Evolutionary conservation across 2,888 invertebrate species (phyloP), one percentile per base, ranked within the genome.

Genomic region (Strigamia transsilvanica): DNA sequence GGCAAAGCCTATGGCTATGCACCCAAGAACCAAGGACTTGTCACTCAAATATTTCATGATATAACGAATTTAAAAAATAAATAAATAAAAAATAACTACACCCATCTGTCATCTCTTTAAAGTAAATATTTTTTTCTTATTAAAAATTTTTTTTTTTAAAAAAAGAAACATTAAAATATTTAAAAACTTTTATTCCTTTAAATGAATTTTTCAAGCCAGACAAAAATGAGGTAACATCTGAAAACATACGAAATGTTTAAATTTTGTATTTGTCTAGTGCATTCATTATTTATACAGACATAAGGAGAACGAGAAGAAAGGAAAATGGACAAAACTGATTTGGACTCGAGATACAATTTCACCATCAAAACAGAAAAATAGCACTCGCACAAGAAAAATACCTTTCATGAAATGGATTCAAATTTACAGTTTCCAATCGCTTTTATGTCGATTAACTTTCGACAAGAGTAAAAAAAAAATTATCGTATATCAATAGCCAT

Each of bases 401-500:
- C n/a, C n/a, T n/a, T 61, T 61, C 61, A 61, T 61, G 21, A 61
- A 61, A 61, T 15, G 15, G 15, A 46, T 51, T 23, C 66, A 66
- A 66, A 66, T 66, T 66, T 15, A 7, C 27, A 66, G 23, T 15
- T 66, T 23, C 66, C 66, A 66, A 66, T 66, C 66, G 66, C 66
- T 4, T 66, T 42, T 27, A 23, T 13, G 66, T 66, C 66, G 23
- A 66, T 66, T 23, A 66, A 66, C 66, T 66, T 66, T 66, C 32
- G 66, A 66, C 66, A 27, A 9, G 66, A 27, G 32, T 27, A 66
- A 32, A 66, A 66, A 61, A 23, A 61, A 66, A 23, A 66, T 66
- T 66, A 66, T 66, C 66, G 66, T 66, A 66, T 66, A 66, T 66
- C 66, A 66, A 66, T 66, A 66, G 32, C 66, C 66, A 66, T 66